Evolutionary conservation across 2,113 vertebrate species (phyloP), one percentile per base, ranked within the genome.

Genomic region (Coregonus clupeaformis): DNA sequence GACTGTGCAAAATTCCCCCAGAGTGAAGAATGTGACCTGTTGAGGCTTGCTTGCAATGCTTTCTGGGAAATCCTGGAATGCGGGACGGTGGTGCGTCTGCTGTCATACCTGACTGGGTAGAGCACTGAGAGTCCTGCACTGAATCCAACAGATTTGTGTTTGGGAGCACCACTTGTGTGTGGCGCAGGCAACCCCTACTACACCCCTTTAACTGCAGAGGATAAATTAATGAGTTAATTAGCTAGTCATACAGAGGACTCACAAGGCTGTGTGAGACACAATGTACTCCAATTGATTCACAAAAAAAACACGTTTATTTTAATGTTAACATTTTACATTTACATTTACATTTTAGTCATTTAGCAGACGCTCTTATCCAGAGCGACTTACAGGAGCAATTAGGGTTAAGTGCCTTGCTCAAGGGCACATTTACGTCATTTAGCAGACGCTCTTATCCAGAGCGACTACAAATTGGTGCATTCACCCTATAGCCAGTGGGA

Each of bases 11-110:
- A 92, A 88, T 88, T 86, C 89, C 87, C 78, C 73, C 85, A 3
- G 86, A 84, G 87, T 88, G 77, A 88, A 89, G 89, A 92, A 91
- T 88, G 89, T 89, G 89, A 91, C 91, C 90, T 92, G 91, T 92
- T 92, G 89, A 88, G 91, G 91, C 91, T 91, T 89, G 91, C 88
- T 86, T 90, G 91, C 89, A 91, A 88, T 89, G 88, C 91, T 90
- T 91, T 87, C 91, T 92, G 91, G 91, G 91, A 92, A 91, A 91
- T 90, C 89, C 88, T 91, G 91, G 91, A 92, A 92, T 92, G 91
- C 90, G 89, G 91, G 89, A 82, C 82, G 86, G 89, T 89, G 87
- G 90, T 86, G 90, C 86, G 87, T 89, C 85, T 89, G 90, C 84
- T 88, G 88, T 86, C 59, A 62, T 90, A 88, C 90, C 87, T 90